These are phyloP conservation scores for Elephas maximus DNA, from an alignment of 2,113 vertebrate genomes.

Conservation along the genomic window DNA sequence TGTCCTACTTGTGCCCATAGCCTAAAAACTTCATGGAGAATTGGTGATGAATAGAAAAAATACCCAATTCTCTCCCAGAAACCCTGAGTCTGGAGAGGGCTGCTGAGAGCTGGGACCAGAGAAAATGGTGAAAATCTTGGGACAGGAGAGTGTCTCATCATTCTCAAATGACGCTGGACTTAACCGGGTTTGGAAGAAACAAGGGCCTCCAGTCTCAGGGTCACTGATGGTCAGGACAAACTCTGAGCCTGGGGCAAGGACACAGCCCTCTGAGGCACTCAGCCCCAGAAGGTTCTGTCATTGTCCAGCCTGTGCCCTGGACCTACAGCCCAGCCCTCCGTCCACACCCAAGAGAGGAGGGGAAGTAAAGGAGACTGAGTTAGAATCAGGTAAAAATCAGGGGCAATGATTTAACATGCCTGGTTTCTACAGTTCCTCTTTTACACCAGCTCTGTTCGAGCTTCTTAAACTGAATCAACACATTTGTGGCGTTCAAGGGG, in stretches of 20 bases:
- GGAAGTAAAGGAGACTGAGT: too few species aligned
- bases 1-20: background rate
- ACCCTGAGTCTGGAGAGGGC: background rate
- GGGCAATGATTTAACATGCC: too few species aligned
- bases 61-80: background rate
- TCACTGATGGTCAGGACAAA: background rate
- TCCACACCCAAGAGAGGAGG: background rate
- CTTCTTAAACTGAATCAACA: background rate
- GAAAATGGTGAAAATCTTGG: background rate
- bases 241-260: background rate
- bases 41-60: background rate
- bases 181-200: background rate
- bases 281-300: background rate
- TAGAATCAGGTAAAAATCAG: too few species aligned
- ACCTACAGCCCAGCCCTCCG: background rate
- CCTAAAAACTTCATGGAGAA: background rate
- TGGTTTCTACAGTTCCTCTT: background rate
- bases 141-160: background rate
- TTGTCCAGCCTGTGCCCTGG: background rate
- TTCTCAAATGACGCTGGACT: background rate
- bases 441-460: background rate
- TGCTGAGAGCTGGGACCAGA: background rate
- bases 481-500: background rate
- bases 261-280: background rate
- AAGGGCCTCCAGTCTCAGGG: too few species aligned